Evolutionary conservation across 2,797 vertebrate species (phyloP).

Genomic region (Poecilia velifera): DNA sequence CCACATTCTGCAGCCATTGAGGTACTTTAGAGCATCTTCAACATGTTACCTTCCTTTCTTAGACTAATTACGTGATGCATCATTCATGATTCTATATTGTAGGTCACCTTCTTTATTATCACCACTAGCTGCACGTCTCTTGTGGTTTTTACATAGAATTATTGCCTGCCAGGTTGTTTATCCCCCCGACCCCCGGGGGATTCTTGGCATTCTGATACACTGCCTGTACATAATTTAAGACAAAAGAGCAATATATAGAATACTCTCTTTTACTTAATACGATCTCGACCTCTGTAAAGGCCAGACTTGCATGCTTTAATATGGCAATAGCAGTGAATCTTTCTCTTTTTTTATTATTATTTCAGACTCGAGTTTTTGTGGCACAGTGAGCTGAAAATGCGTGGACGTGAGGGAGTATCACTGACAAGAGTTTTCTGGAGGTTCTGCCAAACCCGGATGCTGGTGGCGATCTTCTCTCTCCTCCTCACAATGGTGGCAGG

Average conservation of each 20-base stretch:
- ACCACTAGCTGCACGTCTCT: slow-evolving; percentile 20
- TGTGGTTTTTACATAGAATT: slow-evolving; percentile 14
- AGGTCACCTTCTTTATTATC: slow-evolving; percentile 64
- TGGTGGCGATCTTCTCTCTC: slow-evolving; percentile 82
- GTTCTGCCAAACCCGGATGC: slow-evolving; percentile 84
- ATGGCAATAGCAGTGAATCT: neutral
- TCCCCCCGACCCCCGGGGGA: slow-evolving; percentile 7
- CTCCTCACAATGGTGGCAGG: slow-evolving; percentile 82
- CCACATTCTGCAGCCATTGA: slow-evolving; percentile 55
- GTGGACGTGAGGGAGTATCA: slow-evolving; percentile 78
- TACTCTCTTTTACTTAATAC: slow-evolving; percentile 23
- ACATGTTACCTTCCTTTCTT: slow-evolving; percentile 53
- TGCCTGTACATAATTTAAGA: slow-evolving; percentile 24
- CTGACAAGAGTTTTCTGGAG: slow-evolving; percentile 83
- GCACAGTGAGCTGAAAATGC: slow-evolving; percentile 81
- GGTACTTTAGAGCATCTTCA: slow-evolving; percentile 59
- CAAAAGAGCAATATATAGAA: slow-evolving; percentile 2
- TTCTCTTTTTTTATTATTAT: neutral
- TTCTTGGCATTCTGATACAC: slow-evolving; percentile 26
- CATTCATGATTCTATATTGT: slow-evolving; percentile 40
- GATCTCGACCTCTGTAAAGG: slow-evolving; percentile 44
- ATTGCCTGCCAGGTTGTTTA: slow-evolving; percentile 28
- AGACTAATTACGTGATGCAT: slow-evolving; percentile 49
- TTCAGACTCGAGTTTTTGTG: slow-evolving; percentile 83
- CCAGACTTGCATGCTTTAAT: slow-evolving; percentile 13